These are phyloP conservation scores for Tetramorium parvispinum DNA, from an alignment of 1,140 invertebrate genomes.

Conservation along the genomic window DNA sequence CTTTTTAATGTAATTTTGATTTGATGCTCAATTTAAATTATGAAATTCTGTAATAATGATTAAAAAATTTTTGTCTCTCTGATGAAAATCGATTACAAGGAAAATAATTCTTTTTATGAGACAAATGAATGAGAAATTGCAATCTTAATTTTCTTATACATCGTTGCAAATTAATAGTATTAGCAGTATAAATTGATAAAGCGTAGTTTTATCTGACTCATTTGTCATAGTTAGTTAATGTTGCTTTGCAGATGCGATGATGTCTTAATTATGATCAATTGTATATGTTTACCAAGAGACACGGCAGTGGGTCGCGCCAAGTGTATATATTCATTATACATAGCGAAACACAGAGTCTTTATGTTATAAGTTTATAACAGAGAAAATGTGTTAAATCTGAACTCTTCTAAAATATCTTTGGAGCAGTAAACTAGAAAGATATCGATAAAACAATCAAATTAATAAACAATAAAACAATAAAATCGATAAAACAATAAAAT, in stretches of 20 bases:
- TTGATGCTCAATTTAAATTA: not conserved
- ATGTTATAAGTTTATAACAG: not conserved
- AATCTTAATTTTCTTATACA: slow-evolving; percentile 4
- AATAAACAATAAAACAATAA: too few relatives aligned
- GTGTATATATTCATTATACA: too few relatives aligned
- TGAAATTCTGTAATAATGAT: not conserved
- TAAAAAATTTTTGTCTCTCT: not conserved
- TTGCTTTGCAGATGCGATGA: not conserved
- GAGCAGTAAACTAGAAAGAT: not conserved
- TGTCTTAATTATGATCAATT: slow-evolving; percentile 8
- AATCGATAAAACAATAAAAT: not conserved
- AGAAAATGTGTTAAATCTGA: not conserved
- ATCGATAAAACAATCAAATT: not conserved
- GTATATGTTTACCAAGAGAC: not conserved
- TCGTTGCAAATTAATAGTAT: not conserved
- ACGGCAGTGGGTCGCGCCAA: too few relatives aligned
- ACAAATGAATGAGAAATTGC: not conserved
- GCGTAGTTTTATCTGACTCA: not conserved
- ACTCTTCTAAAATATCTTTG: not conserved
- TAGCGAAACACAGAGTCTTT: too few relatives aligned
- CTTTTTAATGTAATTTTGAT: slow-evolving; percentile 1
- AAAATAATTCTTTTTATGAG: not conserved
- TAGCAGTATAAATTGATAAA: slow-evolving; percentile 15
- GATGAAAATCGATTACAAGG: not conserved
- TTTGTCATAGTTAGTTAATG: slow-evolving; percentile 15